Percentiles rank a stretch among this genome's conserved stretches.
phyloP scores from a whole-genome alignment of 2,888 invertebrate genomes.

The Himalopsyche japonica region DNA sequence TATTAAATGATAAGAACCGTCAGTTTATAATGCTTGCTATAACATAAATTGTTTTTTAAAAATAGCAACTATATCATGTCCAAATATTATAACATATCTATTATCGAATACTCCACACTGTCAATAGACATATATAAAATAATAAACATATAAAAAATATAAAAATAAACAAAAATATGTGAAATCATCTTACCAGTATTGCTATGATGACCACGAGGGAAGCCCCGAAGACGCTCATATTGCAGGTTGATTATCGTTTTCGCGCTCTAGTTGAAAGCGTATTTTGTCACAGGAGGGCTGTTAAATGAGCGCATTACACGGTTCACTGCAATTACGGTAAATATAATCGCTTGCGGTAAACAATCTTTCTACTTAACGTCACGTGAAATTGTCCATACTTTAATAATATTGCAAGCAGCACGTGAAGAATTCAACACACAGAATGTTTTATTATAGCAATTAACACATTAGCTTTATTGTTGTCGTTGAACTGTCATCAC shows the following conservation, averaged over 20 bases:
- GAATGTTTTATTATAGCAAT: background rate
- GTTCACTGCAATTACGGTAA: constrained; percentile 34
- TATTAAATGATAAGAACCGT: no score
- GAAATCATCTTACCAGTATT: background rate
- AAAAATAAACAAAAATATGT: background rate
- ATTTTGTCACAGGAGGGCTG: background rate
- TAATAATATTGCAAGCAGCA: background rate
- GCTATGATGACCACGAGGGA: background rate
- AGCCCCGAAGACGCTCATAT: background rate
- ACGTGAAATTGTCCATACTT: background rate
- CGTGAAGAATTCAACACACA: background rate
- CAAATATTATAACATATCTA: no score
- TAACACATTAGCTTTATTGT: background rate
- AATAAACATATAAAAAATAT: background rate
- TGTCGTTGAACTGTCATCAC: background rate
- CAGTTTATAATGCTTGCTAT: no score
- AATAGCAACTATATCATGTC: no score
- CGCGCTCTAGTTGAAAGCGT: background rate
- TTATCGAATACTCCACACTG: background rate
- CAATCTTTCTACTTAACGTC: constrained; percentile 2
- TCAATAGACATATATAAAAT: background rate
- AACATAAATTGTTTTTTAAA: no score
- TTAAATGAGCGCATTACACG: constrained; percentile 9
- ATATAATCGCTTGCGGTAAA: constrained; percentile 16
- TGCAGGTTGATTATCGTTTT: background rate